Percentiles rank a stretch among this genome's conserved stretches.
Conservation (phyloP, 2,888 invertebrate genomes). For the Synergus itoensis region DNA sequence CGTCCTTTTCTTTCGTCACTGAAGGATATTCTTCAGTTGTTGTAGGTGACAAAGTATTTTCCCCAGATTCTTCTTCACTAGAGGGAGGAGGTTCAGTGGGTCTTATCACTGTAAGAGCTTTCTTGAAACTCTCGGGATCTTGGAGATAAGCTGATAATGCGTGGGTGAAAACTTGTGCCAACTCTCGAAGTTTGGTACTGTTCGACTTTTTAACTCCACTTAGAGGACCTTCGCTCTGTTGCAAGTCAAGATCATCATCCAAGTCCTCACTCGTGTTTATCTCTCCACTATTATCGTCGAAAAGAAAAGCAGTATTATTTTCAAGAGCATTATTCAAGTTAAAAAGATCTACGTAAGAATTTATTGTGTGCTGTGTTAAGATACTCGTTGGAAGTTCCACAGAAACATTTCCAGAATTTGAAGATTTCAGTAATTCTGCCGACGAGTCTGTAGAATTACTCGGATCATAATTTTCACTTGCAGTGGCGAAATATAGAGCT, state of each 20-base stretch:
- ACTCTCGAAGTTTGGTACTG: slow-evolving; percentile 83
- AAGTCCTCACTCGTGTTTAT: slow-evolving; percentile 64
- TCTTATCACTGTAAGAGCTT: slow-evolving; percentile 86
- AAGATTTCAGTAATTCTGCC: neutral
- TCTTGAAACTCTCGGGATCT: slow-evolving; percentile 89
- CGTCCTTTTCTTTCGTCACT: slow-evolving; percentile 84
- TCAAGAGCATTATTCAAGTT: slow-evolving; percentile 72
- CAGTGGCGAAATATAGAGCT: slow-evolving; percentile 89
- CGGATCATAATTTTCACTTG: slow-evolving; percentile 76
- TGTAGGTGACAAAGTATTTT: slow-evolving; percentile 65
- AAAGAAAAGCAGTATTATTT: slow-evolving; percentile 61
- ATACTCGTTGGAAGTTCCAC: slow-evolving; percentile 81
- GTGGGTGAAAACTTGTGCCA: slow-evolving; percentile 91
- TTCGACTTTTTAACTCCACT: slow-evolving; percentile 79
- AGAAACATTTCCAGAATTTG: slow-evolving; percentile 53
- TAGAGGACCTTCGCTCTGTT: slow-evolving; percentile 84
- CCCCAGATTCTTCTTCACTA: slow-evolving; percentile 76
- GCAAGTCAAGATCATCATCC: slow-evolving; percentile 80
- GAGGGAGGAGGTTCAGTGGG: slow-evolving; percentile 86
- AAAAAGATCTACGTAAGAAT: slow-evolving; percentile 81
- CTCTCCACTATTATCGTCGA: slow-evolving; percentile 61
- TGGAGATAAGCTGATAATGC: slow-evolving; percentile 90
- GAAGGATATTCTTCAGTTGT: slow-evolving; percentile 80
- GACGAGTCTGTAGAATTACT: slow-evolving; percentile 71
- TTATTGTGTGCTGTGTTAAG: slow-evolving; percentile 84